Evolutionary conservation across 2,888 invertebrate species (phyloP).

Genomic region (Rhogogaster chlorosoma): DNA sequence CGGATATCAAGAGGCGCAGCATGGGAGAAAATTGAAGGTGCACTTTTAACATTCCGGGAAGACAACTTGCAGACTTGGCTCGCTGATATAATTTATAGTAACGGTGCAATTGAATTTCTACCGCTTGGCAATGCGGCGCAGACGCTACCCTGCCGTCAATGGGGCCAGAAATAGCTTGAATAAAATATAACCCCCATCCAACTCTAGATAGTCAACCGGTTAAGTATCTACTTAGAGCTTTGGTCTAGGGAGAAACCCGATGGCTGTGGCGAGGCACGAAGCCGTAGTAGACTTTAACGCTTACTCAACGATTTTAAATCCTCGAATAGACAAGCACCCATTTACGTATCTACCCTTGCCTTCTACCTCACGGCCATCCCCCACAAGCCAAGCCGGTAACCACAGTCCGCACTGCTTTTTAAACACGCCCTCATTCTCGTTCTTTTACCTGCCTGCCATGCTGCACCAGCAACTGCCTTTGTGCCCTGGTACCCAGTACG

Average conservation of each 20-base stretch:
- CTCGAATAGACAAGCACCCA: conserved; percentile 64
- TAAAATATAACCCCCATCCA: conserved; percentile 58
- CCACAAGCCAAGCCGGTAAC: neutral
- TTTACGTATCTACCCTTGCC: conserved; percentile 55
- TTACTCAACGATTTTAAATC: conserved; percentile 68
- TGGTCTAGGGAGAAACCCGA: conserved; percentile 53
- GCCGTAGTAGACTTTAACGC: conserved; percentile 66
- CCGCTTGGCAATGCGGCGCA: conserved; percentile 2
- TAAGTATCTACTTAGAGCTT: conserved; percentile 60
- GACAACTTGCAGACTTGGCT: conserved; percentile 38
- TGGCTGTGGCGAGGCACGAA: conserved; percentile 58
- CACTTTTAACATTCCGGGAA: conserved; percentile 24
- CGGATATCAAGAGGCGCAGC: neutral
- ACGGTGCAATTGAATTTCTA: conserved; percentile 45
- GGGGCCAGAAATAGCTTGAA: conserved; percentile 57
- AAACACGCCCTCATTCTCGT: conserved; percentile 16
- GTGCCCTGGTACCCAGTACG: neutral
- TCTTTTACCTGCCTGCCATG: neutral
- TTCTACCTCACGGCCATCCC: conserved; percentile 26
- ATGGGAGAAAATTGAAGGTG: conserved; percentile 9
- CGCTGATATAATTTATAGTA: conserved; percentile 48
- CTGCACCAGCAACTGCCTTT: neutral
- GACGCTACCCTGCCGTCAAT: conserved; percentile 22
- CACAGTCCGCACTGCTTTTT: conserved; percentile 27
- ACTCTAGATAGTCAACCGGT: conserved; percentile 44